Conservation (phyloP, 1,140 invertebrate genomes). For the Drosophila obscura region DNA sequence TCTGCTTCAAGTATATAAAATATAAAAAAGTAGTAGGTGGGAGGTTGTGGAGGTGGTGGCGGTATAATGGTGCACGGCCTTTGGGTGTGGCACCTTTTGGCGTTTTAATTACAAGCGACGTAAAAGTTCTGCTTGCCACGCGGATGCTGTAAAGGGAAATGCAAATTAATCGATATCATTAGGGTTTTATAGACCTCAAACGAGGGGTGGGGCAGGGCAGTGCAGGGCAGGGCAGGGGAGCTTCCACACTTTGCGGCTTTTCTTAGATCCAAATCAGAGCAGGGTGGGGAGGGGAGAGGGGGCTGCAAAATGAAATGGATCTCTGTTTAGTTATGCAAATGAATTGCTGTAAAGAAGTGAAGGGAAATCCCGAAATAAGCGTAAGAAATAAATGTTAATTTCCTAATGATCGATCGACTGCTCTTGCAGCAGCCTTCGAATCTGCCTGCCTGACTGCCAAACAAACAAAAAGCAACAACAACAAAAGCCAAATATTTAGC, state of each 20-base stretch:
- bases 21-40: constrained; percentile 19
- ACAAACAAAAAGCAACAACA: constrained; percentile 18
- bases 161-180: constrained; percentile 82
- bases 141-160: constrained; percentile 50
- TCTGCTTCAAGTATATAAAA: constrained; percentile 39
- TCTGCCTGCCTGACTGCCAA: constrained; percentile 19
- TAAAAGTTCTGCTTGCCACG: constrained; percentile 54
- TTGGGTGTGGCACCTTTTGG: constrained; percentile 78
- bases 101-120: constrained; percentile 77
- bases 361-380: constrained; percentile 58
- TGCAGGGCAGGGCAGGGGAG: too few relatives aligned
- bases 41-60: not conserved
- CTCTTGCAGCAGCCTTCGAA: constrained; percentile 34
- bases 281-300: constrained; percentile 37
- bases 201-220: too few relatives aligned
- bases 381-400: constrained; percentile 68
- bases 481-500: constrained; percentile 53
- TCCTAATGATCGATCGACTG: constrained; percentile 69
- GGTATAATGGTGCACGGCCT: not conserved
- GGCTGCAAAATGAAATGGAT: constrained; percentile 37
- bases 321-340: constrained; percentile 77
- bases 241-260: constrained; percentile 32
- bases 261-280: constrained; percentile 47
- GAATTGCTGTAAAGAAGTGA: constrained; percentile 70
- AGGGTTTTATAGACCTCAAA: constrained; percentile 53